These are phyloP conservation scores for Catocala fraxini DNA, from an alignment of 2,888 invertebrate species.

Conservation along the genomic window DNA sequence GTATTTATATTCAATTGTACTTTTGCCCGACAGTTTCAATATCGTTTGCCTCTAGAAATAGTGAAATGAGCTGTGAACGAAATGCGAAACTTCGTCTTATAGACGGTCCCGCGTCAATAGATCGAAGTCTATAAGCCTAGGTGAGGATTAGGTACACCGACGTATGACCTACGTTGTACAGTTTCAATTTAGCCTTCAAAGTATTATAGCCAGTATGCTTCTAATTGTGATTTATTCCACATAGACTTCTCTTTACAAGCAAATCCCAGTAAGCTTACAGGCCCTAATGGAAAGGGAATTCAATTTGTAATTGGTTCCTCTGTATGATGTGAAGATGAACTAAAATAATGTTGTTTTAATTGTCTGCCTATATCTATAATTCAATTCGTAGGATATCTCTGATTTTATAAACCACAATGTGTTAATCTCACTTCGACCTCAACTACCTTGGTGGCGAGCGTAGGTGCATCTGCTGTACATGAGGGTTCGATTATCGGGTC, in stretches of 20 bases:
- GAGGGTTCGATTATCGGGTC: too few relatives aligned
- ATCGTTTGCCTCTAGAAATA: conserved; percentile 20
- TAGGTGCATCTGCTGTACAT: too few relatives aligned
- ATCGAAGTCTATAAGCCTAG: conserved; percentile 4
- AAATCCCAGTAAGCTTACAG: conserved; percentile 14
- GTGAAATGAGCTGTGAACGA: conserved; percentile 26
- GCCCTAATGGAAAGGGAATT: conserved; percentile 11
- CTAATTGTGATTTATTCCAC: conserved; percentile 30
- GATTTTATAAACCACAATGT: too few relatives aligned
- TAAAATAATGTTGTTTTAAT: too few relatives aligned
- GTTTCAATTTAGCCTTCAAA: conserved; percentile 16
- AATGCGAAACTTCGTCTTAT: conserved; percentile 24
- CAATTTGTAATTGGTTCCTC: conserved; percentile 3
- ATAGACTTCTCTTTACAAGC: conserved; percentile 11
- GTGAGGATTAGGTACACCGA: not conserved
- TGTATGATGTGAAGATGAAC: too few relatives aligned
- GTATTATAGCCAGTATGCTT: conserved; percentile 4
- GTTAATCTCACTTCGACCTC: too few relatives aligned
- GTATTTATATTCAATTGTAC: conserved; percentile 31
- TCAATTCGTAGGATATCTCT: too few relatives aligned
- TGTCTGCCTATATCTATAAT: too few relatives aligned
- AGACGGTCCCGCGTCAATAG: conserved; percentile 8
- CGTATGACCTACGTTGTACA: conserved; percentile 4
- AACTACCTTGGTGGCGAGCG: too few relatives aligned
- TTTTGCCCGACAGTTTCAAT: conserved; percentile 30